phyloP scores from a whole-genome alignment of 2,888 invertebrate genomes.

The Caenorhabditis doughertyi region DNA sequence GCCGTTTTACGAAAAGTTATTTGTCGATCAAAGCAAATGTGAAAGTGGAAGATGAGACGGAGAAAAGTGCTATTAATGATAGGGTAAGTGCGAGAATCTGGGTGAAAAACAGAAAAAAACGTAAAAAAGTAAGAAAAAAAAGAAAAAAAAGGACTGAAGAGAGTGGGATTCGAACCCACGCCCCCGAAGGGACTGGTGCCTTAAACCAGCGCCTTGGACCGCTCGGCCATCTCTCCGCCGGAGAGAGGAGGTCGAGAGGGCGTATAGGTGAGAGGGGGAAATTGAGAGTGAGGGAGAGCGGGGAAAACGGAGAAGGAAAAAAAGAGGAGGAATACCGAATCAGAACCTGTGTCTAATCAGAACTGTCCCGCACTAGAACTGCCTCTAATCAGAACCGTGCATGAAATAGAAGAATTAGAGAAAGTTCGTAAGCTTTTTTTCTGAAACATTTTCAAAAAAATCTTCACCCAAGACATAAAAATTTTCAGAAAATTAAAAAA shows the following conservation, averaged over 20 bases:
- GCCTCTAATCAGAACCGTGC: no score
- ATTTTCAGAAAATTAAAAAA: no score
- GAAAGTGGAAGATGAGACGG: constrained; percentile 78
- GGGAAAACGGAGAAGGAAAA: background rate
- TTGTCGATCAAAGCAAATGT: constrained; percentile 81
- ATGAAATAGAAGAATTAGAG: no score
- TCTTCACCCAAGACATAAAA: no score
- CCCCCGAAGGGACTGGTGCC: constrained; percentile 90
- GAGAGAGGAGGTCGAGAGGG: background rate
- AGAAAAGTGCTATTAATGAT: constrained; percentile 71
- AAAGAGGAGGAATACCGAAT: background rate
- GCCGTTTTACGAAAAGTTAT: constrained; percentile 83
- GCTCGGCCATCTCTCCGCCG: constrained; percentile 87
- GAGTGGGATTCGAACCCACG: constrained; percentile 92
- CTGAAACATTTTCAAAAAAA: no score
- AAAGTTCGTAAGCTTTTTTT: no score
- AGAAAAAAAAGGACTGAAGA: constrained; percentile 64
- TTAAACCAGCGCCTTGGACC: constrained; percentile 93
- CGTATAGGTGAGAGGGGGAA: background rate
- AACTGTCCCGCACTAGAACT: no score
- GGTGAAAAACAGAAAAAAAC: no score
- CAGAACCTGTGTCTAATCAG: no score
- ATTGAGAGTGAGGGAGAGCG: background rate
- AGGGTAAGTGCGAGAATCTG: no score
- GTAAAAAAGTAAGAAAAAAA: no score